These are phyloP conservation scores for Vanessa tameamea DNA, from an alignment of 1,140 invertebrate species.

Conservation along the genomic window DNA sequence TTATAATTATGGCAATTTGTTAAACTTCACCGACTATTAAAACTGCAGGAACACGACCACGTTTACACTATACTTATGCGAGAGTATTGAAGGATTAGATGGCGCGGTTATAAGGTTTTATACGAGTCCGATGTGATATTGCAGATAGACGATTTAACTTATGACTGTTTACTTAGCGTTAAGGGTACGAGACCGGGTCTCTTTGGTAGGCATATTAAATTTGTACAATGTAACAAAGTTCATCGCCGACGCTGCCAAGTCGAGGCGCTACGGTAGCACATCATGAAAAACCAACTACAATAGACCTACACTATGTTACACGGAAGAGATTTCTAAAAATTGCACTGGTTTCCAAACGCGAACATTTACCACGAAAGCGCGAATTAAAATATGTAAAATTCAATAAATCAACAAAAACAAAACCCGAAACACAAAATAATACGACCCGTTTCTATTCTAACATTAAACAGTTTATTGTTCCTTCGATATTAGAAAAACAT, in stretches of 20 bases:
- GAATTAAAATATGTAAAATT: conserved; percentile 76
- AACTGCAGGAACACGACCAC: conserved; percentile 80
- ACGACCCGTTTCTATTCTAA: conserved; percentile 80
- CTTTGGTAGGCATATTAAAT: conserved; percentile 81
- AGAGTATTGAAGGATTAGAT: conserved; percentile 76
- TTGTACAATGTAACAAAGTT: conserved; percentile 80
- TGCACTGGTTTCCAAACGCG: conserved; percentile 79
- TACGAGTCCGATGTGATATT: conserved; percentile 60
- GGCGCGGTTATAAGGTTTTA: conserved; percentile 71
- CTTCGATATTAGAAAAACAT: conserved; percentile 56
- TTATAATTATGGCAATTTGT: conserved; percentile 81
- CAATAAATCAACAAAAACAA: conserved; percentile 79
- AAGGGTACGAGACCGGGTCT: conserved; percentile 81
- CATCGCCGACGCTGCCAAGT: conserved; percentile 57
- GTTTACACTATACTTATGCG: conserved; percentile 79
- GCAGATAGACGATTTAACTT: conserved; percentile 69
- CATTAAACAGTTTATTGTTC: conserved; percentile 77
- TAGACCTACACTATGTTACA: conserved; percentile 76
- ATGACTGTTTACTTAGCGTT: conserved; percentile 77
- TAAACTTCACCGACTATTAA: conserved; percentile 79
- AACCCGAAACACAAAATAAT: conserved; percentile 78
- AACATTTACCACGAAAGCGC: conserved; percentile 75
- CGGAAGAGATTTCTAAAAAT: conserved; percentile 80
- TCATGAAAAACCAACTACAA: conserved; percentile 66
- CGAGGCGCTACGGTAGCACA: conserved; percentile 56